Conservation (phyloP, 64 coral and sea anemone species). For the Cladopsammia gracilis region DNA sequence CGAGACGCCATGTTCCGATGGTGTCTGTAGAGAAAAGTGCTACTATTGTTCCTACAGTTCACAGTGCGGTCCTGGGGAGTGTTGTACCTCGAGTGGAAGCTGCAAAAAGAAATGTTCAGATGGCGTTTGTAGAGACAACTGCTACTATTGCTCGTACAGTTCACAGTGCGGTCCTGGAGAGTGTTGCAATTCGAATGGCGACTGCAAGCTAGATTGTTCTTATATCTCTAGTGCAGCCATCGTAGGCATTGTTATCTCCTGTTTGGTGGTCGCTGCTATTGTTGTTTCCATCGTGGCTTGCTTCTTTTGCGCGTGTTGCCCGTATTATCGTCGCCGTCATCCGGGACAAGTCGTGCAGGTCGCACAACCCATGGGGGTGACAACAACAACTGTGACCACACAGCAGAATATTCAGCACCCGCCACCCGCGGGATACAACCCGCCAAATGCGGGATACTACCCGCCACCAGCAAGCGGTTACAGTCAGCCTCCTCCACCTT, state of each 20-base stretch:
- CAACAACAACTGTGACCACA: not conserved
- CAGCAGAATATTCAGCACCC: not conserved
- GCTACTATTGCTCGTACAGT: not conserved
- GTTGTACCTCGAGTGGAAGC: not conserved
- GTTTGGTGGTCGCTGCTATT: not conserved
- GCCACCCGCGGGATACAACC: not conserved
- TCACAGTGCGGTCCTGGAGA: not conserved
- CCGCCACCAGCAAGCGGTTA: not conserved
- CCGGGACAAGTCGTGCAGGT: not conserved
- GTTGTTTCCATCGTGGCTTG: not conserved
- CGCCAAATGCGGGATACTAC: not conserved
- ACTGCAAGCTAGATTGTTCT: not conserved
- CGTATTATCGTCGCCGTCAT: conserved; percentile 1
- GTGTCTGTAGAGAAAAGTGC: not conserved
- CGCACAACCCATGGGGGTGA: not conserved
- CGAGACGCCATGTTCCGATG: not conserved
- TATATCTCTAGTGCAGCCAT: not conserved
- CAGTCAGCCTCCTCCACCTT: not conserved
- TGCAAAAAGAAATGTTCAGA: not conserved
- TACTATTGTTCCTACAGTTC: not conserved
- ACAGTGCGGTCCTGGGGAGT: not conserved
- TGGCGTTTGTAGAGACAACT: not conserved
- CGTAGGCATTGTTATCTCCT: not conserved
- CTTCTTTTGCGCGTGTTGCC: conserved; percentile 35
- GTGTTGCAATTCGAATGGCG: not conserved